Evolutionary conservation across 2,113 vertebrate genomes (phyloP), one percentile per base, ranked within the genome.

Genomic region (Tricholaema leucomelas): DNA sequence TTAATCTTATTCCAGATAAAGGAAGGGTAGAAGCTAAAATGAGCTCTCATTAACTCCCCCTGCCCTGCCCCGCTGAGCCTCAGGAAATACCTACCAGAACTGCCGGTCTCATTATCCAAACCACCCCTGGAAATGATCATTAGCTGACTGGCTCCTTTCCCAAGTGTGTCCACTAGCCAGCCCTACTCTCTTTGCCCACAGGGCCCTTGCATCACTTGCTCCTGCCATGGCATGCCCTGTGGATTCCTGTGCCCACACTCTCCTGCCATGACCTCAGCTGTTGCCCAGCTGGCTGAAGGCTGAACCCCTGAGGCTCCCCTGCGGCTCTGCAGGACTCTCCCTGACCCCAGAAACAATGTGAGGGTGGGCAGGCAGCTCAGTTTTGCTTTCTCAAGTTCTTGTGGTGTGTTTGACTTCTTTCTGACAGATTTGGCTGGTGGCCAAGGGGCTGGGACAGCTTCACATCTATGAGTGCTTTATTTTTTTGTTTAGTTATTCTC

Each of bases 1-100:
- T 78, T 89, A 93, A 87, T 94, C 85, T 87, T 65, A 83, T 85
- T 61, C 67, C 64, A 95, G 88, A 93, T 78, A 91, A 88, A 94
- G 93, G 93, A 93, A 78, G 85, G 50, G 84, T 59, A 89, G 71
- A 52, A 90, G 90, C 87, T 90, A 71, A 92, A 70, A 46, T 77
- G 90, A 93, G 81, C 64, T 89, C 71, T 63, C 44, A 38, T 59
- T 71, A 90, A 93, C 85, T 82, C 83, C 85, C 85, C 42, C 5
- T n/a, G 65, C 76, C 80, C 83, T 91, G 63, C 81, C 90, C 83
- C 78, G 46, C 64, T 91, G 80, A 88, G 33, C 56, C 79, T 83
- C 85, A 82, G 84, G 90, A 94, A 94, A 88, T 76, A 71, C 65
- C 24, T 64, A 80, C 56, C 42, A 42, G 59, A 90, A 91, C 61